Percentiles rank a stretch among this genome's conserved stretches.
Evolutionary conservation across 2,888 invertebrate genomes (phyloP).

Genomic region (Dorcus hopei): DNA sequence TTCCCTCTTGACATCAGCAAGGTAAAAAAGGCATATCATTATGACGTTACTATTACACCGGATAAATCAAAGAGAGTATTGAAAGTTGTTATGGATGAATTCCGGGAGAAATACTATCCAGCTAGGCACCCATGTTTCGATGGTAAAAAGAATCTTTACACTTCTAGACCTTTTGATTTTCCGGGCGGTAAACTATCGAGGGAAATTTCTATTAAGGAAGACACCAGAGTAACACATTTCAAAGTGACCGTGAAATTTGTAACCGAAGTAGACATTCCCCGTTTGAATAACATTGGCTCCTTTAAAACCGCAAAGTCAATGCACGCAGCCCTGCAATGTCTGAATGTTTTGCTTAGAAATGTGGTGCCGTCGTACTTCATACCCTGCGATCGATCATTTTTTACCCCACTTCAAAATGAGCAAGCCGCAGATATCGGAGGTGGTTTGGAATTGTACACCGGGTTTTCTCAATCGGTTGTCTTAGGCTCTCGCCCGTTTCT

Average conservation of each 20-base stretch:
- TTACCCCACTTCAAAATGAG: constrained; percentile 48
- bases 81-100: constrained; percentile 44
- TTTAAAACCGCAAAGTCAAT: constrained; percentile 27
- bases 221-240: constrained; percentile 38
- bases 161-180: constrained; percentile 47
- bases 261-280: constrained; percentile 54
- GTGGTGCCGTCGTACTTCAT: constrained; percentile 53
- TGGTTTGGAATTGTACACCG: constrained; percentile 89
- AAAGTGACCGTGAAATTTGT: constrained; percentile 56
- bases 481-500: constrained; percentile 85
- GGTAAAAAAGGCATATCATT: constrained; percentile 61
- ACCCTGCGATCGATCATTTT: constrained; percentile 78
- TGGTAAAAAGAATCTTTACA: constrained; percentile 67
- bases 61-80: constrained; percentile 66
- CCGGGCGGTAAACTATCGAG: constrained; percentile 29
- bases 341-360: constrained; percentile 78
- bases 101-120: constrained; percentile 43
- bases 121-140: constrained; percentile 65
- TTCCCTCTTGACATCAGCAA: constrained; percentile 54
- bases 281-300: constrained; percentile 37
- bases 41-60: constrained; percentile 74
- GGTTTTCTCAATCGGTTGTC: constrained; percentile 89
- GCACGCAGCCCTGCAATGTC: constrained; percentile 64
- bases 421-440: constrained; percentile 62
- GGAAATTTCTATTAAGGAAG: constrained; percentile 36